Conservation (phyloP, 2,797 vertebrate genomes). For the Sebastes wilsoni region DNA sequence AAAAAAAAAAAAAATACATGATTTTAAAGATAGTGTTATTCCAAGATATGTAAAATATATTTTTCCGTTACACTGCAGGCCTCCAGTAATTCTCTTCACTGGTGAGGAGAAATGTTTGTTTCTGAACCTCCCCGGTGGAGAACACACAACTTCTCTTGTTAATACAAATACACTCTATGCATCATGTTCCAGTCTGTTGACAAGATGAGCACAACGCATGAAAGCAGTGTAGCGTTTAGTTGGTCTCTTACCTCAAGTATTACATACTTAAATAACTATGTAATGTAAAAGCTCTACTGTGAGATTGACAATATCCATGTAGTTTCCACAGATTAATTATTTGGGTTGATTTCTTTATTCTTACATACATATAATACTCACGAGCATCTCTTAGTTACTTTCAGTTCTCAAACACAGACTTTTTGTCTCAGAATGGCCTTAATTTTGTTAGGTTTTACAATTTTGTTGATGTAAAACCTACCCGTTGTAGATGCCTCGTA, state of each 20-base stretch:
- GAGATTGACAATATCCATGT: not conserved
- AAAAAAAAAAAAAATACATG: not conserved
- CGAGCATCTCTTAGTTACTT: not conserved
- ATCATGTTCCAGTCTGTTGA: constrained; percentile 15
- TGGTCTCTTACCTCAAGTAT: constrained; percentile 51
- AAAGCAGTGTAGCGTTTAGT: not conserved
- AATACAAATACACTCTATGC: constrained; percentile 6
- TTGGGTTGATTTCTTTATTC: constrained; percentile 15
- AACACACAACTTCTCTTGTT: constrained; percentile 1
- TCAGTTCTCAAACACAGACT: constrained; percentile 6
- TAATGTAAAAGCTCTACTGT: constrained; percentile 2
- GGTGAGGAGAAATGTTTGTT: constrained; percentile 3
- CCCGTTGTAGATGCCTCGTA: constrained; percentile 21
- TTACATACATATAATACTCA: not conserved
- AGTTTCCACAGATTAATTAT: not conserved
- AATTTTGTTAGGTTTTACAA: not conserved
- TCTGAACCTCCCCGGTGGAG: constrained; percentile 40
- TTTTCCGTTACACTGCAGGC: not conserved
- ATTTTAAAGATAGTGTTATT: not conserved
- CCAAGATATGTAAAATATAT: not conserved
- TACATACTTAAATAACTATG: constrained; percentile 10
- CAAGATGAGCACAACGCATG: constrained; percentile 6
- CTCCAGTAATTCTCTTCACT: not conserved
- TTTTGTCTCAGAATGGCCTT: constrained; percentile 24
- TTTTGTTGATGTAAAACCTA: not conserved